Percentiles rank a stretch among this genome's conserved stretches.
These are phyloP conservation scores for Arenaria interpres DNA, from an alignment of 2,113 vertebrate genomes.

Conservation along the genomic window DNA sequence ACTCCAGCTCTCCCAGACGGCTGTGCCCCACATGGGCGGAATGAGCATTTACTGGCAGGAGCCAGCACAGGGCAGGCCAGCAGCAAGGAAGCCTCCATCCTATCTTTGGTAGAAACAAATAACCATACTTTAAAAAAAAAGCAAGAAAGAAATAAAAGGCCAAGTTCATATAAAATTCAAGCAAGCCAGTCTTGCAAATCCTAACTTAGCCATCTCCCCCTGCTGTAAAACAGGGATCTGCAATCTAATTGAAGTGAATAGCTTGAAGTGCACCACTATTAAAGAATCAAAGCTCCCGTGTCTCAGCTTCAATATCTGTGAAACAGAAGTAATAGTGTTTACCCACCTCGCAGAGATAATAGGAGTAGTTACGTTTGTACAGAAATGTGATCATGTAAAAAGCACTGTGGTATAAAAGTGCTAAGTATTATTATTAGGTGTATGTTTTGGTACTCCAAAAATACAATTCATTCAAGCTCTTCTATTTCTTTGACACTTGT, in stretches of 20 bases:
- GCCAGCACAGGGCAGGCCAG: neutral
- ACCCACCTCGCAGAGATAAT: constrained; percentile 39
- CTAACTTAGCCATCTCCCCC: neutral
- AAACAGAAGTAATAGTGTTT: constrained; percentile 39
- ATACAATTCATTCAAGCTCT: constrained; percentile 11
- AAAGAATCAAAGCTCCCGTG: constrained; percentile 28
- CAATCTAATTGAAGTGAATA: constrained; percentile 19
- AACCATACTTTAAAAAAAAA: neutral
- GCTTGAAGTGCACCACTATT: constrained; percentile 15
- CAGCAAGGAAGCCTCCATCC: neutral
- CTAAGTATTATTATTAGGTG: constrained; percentile 47
- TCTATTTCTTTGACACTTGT: constrained; percentile 53
- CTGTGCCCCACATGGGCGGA: rapidly evolving
- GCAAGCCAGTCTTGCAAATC: neutral
- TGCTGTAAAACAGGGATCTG: neutral
- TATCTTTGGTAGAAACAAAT: neutral
- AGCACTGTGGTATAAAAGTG: neutral
- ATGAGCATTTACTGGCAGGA: neutral
- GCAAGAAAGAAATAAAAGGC: neutral
- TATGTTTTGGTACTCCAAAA: constrained; percentile 53
- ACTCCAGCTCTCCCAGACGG: neutral
- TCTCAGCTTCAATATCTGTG: constrained; percentile 1
- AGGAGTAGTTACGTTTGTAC: neutral
- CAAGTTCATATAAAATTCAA: neutral
- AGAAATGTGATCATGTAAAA: constrained; percentile 14